These are phyloP conservation scores for Urophycis tenuis DNA, from an alignment of 2,797 vertebrate species.

Conservation along the genomic window DNA sequence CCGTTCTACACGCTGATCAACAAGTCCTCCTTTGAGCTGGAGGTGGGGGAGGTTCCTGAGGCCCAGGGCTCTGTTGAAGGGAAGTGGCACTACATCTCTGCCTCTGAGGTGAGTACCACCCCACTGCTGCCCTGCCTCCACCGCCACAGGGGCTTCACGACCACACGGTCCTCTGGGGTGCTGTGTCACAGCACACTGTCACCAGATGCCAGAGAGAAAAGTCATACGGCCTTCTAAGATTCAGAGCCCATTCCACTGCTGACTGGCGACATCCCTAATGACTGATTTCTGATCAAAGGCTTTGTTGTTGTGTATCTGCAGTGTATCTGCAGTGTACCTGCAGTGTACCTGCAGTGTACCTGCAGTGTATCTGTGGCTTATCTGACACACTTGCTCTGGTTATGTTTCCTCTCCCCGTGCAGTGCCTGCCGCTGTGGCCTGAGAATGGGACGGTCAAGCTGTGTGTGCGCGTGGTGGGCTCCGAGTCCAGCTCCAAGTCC, in stretches of 20 bases:
- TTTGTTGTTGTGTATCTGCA: not conserved
- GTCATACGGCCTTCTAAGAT: too few relatives aligned
- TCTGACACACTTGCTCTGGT: not conserved
- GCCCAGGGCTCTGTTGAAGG: constrained; percentile 59
- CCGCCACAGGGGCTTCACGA: not conserved
- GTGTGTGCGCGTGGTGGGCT: constrained; percentile 83
- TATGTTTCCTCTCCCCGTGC: constrained; percentile 22
- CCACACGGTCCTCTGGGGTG: too few relatives aligned
- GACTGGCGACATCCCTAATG: not conserved
- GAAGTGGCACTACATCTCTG: constrained; percentile 84
- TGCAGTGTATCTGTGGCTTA: not conserved
- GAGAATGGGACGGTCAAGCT: constrained; percentile 78
- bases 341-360: too few relatives aligned
- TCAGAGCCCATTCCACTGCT: not conserved
- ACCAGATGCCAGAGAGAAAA: too few relatives aligned
- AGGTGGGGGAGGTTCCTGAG: constrained; percentile 83
- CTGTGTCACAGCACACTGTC: too few relatives aligned
- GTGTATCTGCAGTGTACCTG: too few relatives aligned
- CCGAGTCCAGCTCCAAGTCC: constrained; percentile 72
- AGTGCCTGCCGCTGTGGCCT: constrained; percentile 96
- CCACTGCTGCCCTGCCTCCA: not conserved
- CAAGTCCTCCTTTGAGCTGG: constrained; percentile 86
- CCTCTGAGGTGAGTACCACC: constrained; percentile 75
- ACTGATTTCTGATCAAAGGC: not conserved
- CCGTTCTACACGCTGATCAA: constrained; percentile 93